These are phyloP conservation scores for Misgurnus anguillicaudatus DNA, from an alignment of 2,113 vertebrate genomes.

Conservation along the genomic window DNA sequence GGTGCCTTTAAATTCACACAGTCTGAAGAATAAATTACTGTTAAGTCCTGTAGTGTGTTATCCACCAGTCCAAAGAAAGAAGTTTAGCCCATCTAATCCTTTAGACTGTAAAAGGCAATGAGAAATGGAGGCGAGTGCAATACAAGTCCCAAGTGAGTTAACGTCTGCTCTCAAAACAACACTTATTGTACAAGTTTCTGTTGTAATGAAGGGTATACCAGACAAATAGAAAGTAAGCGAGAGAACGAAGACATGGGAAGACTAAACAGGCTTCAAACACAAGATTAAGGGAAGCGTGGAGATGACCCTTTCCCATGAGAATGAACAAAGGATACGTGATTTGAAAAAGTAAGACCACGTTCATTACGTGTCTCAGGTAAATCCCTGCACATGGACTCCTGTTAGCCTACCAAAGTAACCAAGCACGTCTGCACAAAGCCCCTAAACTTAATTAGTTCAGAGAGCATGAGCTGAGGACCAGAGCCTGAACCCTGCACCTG, in stretches of 20 bases:
- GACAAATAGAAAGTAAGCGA: conserved; percentile 18
- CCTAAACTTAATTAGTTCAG: conserved; percentile 72
- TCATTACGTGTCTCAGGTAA: conserved; percentile 61
- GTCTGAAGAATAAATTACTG: neutral
- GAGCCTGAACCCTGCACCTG: conserved; percentile 72
- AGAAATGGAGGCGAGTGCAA: neutral
- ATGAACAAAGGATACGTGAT: conserved; percentile 59
- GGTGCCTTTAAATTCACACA: no score
- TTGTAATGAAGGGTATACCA: conserved; percentile 3
- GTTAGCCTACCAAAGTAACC: conserved; percentile 49
- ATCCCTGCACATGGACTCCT: conserved; percentile 51
- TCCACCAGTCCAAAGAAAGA: neutral
- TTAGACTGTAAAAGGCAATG: conserved; percentile 6
- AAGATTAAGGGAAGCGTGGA: conserved; percentile 64
- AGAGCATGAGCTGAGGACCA: conserved; percentile 67
- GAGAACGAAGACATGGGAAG: conserved; percentile 22
- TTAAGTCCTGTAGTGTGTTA: neutral
- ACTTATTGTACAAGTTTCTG: conserved; percentile 29
- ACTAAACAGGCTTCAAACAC: conserved; percentile 42
- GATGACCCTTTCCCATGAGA: conserved; percentile 72
- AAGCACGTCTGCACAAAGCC: conserved; percentile 62
- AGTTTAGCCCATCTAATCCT: conserved; percentile 12
- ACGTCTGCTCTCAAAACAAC: conserved; percentile 33
- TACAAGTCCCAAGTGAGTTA: conserved; percentile 25
- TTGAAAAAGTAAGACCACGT: conserved; percentile 59